Evolutionary conservation across 2,888 invertebrate species (phyloP).

Genomic region (Acrocyrtus sp.): DNA sequence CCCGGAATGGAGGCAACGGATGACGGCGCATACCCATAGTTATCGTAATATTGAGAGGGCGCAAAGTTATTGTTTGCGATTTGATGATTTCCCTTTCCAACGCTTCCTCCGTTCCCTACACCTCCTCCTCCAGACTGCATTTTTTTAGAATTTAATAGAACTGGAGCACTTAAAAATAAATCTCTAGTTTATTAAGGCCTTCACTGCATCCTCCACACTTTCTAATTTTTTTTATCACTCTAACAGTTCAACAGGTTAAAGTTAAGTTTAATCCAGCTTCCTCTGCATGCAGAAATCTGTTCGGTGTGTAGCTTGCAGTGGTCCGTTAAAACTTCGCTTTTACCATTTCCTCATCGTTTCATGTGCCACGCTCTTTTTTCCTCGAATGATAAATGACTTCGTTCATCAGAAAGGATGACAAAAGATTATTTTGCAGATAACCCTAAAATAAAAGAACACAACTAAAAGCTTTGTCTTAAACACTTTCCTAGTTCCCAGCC

Average conservation of each 20-base stretch:
- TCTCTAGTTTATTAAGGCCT: background rate
- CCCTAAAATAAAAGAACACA: background rate
- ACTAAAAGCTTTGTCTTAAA: background rate
- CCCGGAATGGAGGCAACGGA: slow-evolving; percentile 37
- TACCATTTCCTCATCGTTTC: too few species aligned
- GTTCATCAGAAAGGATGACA: too few species aligned
- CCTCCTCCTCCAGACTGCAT: slow-evolving; percentile 34
- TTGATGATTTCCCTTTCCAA: slow-evolving; percentile 9
- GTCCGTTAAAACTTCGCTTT: too few species aligned
- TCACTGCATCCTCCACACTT: background rate
- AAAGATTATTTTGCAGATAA: background rate
- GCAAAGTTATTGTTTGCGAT: slow-evolving; percentile 17
- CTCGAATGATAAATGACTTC: too few species aligned
- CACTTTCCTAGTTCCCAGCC: background rate
- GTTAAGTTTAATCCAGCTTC: too few species aligned
- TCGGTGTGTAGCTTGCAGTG: too few species aligned
- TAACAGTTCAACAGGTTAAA: background rate
- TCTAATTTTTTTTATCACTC: background rate
- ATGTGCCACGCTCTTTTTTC: too few species aligned
- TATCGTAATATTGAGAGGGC: slow-evolving; percentile 57
- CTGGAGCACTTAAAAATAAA: background rate
- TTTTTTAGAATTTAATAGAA: background rate
- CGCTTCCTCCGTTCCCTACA: slow-evolving; percentile 20
- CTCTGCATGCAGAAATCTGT: too few species aligned
- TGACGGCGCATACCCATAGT: slow-evolving; percentile 57